A percentile compares a stretch with the other conserved stretches of the same genome.
Conservation (phyloP, 2,113 vertebrate genomes). For the Aptenodytes patagonicus region DNA sequence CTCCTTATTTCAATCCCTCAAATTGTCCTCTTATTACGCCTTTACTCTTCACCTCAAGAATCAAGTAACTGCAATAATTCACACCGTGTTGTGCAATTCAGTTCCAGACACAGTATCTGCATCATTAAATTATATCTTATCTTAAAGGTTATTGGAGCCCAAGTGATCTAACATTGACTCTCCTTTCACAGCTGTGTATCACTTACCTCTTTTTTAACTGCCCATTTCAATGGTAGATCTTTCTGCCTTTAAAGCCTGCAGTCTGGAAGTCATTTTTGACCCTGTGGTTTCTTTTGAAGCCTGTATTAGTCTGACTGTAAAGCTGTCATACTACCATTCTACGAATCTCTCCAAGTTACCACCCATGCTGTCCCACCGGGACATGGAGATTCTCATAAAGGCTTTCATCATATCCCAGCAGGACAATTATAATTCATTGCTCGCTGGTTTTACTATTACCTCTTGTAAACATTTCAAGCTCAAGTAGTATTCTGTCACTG, state of each 20-base stretch:
- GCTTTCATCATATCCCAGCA: slow-evolving; percentile 66
- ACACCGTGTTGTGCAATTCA: background rate
- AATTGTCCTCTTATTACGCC: background rate
- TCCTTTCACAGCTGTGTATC: background rate
- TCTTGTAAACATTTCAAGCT: slow-evolving; percentile 44
- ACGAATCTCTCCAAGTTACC: slow-evolving; percentile 62
- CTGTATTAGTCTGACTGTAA: slow-evolving; percentile 61
- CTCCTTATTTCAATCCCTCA: background rate
- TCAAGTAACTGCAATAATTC: background rate
- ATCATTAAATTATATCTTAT: background rate
- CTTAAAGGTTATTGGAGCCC: background rate
- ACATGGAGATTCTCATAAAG: slow-evolving; percentile 61
- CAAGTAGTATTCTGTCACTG: slow-evolving; percentile 43
- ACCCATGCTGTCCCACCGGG: slow-evolving; percentile 47
- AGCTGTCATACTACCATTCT: slow-evolving; percentile 65
- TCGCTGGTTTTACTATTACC: slow-evolving; percentile 54
- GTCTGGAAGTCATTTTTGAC: slow-evolving; percentile 60
- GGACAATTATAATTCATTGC: slow-evolving; percentile 61
- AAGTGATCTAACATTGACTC: background rate
- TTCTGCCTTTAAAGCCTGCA: slow-evolving; percentile 14
- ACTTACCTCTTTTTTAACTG: background rate
- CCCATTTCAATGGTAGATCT: slow-evolving; percentile 36
- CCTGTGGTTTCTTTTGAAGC: slow-evolving; percentile 59
- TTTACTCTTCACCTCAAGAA: background rate
- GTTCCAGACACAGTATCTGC: background rate